phyloP scores from a whole-genome alignment of 2,888 invertebrate species.

The Carterocephalus palaemon region DNA sequence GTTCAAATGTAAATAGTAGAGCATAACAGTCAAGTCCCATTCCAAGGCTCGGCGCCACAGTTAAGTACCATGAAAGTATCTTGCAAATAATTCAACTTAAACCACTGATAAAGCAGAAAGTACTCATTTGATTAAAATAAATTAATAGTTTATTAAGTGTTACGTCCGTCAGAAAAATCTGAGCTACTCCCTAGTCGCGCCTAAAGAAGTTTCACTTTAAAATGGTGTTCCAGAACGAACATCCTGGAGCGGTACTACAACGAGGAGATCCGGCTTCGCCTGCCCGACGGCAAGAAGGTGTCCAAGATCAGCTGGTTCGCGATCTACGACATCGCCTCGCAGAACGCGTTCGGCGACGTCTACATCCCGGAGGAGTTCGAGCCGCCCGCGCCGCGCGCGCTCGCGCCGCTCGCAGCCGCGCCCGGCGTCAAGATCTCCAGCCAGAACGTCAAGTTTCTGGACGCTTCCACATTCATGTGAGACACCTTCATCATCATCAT shows the following conservation, averaged over 20 bases:
- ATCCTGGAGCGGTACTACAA: conserved; percentile 91
- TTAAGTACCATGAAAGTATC: no score
- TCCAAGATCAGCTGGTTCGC: conserved; percentile 94
- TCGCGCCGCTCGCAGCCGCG: conserved; percentile 55
- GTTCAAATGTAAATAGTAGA: no score
- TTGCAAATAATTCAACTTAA: no score
- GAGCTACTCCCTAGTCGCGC: no score
- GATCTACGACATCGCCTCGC: conserved; percentile 90
- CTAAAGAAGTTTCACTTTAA: no score
- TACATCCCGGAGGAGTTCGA: conserved; percentile 94
- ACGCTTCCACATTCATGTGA: conserved; percentile 86
- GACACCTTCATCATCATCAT: no score
- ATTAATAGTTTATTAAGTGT: no score
- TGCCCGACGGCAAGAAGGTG: conserved; percentile 92
- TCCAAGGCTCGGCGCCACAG: no score
- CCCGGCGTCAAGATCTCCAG: conserved; percentile 76
- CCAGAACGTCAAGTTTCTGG: conserved; percentile 84
- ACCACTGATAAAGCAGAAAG: no score
- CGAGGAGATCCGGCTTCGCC: conserved; percentile 87
- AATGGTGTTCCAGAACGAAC: conserved; percentile 85
- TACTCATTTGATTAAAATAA: no score
- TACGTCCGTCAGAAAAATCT: no score
- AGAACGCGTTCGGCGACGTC: conserved; percentile 94
- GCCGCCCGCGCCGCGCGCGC: conserved; percentile 85
- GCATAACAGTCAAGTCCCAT: no score